A percentile compares a stretch with the other conserved stretches of the same genome.
These are phyloP conservation scores for Chaetops frenatus DNA, from an alignment of 2,113 vertebrate species.

Conservation along the genomic window DNA sequence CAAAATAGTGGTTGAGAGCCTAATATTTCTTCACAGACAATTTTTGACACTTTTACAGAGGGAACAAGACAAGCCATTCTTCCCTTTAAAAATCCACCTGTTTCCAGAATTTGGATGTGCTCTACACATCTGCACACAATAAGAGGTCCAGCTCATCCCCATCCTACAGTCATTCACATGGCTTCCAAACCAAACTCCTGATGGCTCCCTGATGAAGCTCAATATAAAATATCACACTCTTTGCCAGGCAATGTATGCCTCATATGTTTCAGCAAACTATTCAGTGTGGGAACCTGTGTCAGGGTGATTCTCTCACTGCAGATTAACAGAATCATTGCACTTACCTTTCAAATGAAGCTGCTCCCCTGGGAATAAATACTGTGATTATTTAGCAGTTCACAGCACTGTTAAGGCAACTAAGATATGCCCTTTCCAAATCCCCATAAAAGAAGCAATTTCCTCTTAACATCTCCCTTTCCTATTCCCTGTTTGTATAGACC, in stretches of 20 bases:
- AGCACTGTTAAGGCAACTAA: neutral
- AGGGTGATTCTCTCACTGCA: neutral
- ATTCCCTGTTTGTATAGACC: neutral
- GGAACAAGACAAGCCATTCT: neutral
- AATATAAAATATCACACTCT: neutral
- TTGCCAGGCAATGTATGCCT: neutral
- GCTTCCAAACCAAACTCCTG: neutral
- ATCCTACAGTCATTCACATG: neutral
- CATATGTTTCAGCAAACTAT: neutral
- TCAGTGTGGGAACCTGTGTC: neutral
- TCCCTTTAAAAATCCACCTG: neutral
- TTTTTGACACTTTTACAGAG: neutral
- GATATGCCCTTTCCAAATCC: neutral
- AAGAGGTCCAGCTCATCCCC: neutral
- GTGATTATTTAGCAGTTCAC: neutral
- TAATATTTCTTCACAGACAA: neutral
- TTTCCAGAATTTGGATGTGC: neutral
- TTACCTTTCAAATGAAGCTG: neutral
- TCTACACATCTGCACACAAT: neutral
- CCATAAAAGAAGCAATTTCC: neutral
- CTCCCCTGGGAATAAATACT: neutral
- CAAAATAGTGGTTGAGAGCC: neutral
- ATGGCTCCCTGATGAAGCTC: neutral
- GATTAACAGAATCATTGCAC: neutral
- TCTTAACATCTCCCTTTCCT: neutral